These are phyloP conservation scores for Watsonalla binaria DNA, from an alignment of 2,888 invertebrate species.

Conservation along the genomic window DNA sequence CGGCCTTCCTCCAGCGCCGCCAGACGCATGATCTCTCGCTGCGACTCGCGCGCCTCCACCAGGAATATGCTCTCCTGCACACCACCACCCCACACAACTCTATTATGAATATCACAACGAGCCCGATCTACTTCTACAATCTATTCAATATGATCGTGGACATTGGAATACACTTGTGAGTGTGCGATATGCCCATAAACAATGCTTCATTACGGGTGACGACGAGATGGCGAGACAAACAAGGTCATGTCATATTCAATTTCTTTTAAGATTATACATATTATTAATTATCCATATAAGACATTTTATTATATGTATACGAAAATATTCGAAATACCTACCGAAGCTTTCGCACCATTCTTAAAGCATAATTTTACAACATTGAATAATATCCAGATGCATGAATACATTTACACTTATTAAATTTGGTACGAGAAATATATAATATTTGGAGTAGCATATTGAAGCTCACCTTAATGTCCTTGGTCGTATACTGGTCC, in stretches of 20 bases:
- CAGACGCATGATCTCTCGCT: slow-evolving; percentile 78
- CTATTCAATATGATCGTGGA: too few relatives aligned
- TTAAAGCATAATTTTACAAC: too few relatives aligned
- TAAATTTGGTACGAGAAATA: background rate
- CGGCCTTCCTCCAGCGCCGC: slow-evolving; percentile 41
- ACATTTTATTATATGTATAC: too few relatives aligned
- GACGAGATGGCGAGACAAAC: too few relatives aligned
- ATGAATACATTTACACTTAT: background rate
- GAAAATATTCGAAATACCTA: too few relatives aligned
- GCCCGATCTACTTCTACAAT: background rate
- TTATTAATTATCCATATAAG: too few relatives aligned
- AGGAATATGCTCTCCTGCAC: slow-evolving; percentile 88
- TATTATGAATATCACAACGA: background rate
- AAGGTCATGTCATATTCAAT: too few relatives aligned
- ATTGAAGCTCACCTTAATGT: slow-evolving; percentile 75
- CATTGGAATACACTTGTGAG: too few relatives aligned
- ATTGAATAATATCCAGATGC: background rate
- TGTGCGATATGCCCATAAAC: too few relatives aligned
- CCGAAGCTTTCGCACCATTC: too few relatives aligned
- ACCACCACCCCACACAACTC: slow-evolving; percentile 10
- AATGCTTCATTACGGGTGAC: too few relatives aligned
- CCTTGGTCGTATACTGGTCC: slow-evolving; percentile 84
- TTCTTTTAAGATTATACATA: too few relatives aligned
- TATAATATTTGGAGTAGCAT: background rate
- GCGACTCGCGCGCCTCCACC: slow-evolving; percentile 87